Percentiles rank a stretch among this genome's conserved stretches.
Conservation (phyloP, 2,797 vertebrate species). For the Enteromius unitaeniatus region DNA sequence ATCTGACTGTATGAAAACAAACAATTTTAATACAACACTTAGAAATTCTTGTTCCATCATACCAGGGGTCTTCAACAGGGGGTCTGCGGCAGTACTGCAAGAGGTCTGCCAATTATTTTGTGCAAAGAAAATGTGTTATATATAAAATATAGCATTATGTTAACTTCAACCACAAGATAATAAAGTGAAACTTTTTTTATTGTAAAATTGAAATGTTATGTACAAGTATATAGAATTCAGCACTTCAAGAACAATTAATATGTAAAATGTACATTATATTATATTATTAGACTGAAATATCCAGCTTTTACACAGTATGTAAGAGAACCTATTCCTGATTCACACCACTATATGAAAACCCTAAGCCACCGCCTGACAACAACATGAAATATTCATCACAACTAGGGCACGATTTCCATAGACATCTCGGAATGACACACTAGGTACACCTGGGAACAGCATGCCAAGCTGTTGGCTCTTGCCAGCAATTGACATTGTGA, state of each 20-base stretch:
- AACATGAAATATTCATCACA: constrained; percentile 51
- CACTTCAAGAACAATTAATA: background rate
- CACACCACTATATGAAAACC: constrained; percentile 4
- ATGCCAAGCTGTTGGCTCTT: constrained; percentile 35
- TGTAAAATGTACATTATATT: background rate
- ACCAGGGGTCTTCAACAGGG: constrained; percentile 8
- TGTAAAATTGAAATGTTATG: background rate
- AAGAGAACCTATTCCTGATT: background rate
- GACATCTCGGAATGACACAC: constrained; percentile 15
- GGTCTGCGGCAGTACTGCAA: background rate
- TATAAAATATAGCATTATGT: background rate
- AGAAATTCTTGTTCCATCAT: constrained; percentile 2
- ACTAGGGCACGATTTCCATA: constrained; percentile 10
- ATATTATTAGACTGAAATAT: background rate
- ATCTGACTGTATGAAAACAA: constrained; percentile 24
- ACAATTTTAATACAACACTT: background rate
- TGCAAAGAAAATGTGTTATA: background rate
- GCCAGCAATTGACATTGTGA: constrained; percentile 32
- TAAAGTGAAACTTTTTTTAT: background rate
- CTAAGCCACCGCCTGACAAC: constrained; percentile 24
- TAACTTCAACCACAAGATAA: background rate
- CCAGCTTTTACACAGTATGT: background rate
- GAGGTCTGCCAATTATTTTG: background rate
- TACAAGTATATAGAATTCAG: background rate
- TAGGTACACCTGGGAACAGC: constrained; percentile 22